Evolutionary conservation across 1,140 invertebrate genomes (phyloP).

Genomic region (Cydia strobilella): DNA sequence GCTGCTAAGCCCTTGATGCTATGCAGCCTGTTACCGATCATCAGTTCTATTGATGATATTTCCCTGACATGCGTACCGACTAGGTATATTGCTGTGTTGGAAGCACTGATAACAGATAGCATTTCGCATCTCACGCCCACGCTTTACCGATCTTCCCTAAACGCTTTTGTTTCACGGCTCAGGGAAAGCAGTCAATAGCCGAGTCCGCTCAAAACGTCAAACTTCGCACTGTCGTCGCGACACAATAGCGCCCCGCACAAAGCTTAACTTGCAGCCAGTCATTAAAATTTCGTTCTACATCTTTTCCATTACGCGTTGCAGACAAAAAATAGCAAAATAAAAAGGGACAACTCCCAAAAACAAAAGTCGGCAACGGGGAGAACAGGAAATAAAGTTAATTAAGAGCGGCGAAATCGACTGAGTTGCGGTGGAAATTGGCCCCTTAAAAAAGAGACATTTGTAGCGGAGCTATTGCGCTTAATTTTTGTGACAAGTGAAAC

Average conservation of each 20-base stretch:
- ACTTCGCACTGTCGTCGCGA: slow-evolving; percentile 55
- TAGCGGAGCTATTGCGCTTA: slow-evolving; percentile 78
- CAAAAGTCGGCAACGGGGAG: slow-evolving; percentile 74
- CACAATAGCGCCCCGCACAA: slow-evolving; percentile 67
- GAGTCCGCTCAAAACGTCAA: slow-evolving; percentile 65
- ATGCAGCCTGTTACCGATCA: not conserved
- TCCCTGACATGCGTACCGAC: not conserved
- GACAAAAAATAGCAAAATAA: slow-evolving; percentile 78
- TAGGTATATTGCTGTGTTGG: not conserved
- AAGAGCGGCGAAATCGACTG: slow-evolving; percentile 79
- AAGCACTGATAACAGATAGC: not conserved
- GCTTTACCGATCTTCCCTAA: slow-evolving; percentile 36
- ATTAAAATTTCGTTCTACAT: slow-evolving; percentile 80
- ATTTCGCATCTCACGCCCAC: not conserved
- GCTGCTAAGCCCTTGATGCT: no score
- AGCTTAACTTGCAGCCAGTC: slow-evolving; percentile 74
- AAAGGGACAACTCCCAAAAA: slow-evolving; percentile 73
- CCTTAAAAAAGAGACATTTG: slow-evolving; percentile 79
- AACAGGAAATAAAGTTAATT: slow-evolving; percentile 80
- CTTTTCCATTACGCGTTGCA: slow-evolving; percentile 78
- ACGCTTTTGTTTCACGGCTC: slow-evolving; percentile 49
- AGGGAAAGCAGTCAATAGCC: slow-evolving; percentile 51
- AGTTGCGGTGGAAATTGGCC: slow-evolving; percentile 79
- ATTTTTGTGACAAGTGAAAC: slow-evolving; percentile 80
- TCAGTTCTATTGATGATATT: not conserved